Percentiles rank a stretch among this genome's conserved stretches.
Evolutionary conservation across 2,888 invertebrate genomes (phyloP).

Genomic region (Bugulina stolonifera): DNA sequence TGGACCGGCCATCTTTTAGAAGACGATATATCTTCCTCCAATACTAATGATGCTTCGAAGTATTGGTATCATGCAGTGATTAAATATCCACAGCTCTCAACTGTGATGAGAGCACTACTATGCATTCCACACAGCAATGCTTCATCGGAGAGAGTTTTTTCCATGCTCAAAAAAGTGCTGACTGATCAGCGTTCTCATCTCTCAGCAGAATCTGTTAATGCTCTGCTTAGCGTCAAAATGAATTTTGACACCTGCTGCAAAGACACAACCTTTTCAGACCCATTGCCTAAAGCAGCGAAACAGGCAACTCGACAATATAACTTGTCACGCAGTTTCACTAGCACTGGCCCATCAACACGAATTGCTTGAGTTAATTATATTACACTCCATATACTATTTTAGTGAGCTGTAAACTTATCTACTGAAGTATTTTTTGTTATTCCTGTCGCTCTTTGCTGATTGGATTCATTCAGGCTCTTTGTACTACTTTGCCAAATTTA

Average conservation of each 20-base stretch:
- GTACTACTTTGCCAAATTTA: no score
- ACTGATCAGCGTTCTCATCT: background rate
- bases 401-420: no score
- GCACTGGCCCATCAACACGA: background rate
- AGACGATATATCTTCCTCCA: background rate
- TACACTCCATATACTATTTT: no score
- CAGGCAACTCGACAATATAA: background rate
- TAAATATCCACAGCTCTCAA: background rate
- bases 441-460: no score
- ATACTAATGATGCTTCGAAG: background rate
- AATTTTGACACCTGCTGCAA: background rate
- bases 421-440: no score
- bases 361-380: no score
- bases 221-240: background rate
- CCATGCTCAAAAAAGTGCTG: slow-evolving; percentile 6
- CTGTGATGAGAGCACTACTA: slow-evolving; percentile 3
- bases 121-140: background rate
- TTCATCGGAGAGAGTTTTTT: background rate
- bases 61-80: background rate
- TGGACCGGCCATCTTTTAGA: background rate
- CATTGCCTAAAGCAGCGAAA: background rate
- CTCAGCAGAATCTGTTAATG: background rate
- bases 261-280: background rate
- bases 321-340: no score
- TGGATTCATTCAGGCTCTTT: no score